Percentiles rank a stretch among this genome's conserved stretches.
Evolutionary conservation across 2,888 invertebrate genomes (phyloP).

Genomic region (Andricus curvator): DNA sequence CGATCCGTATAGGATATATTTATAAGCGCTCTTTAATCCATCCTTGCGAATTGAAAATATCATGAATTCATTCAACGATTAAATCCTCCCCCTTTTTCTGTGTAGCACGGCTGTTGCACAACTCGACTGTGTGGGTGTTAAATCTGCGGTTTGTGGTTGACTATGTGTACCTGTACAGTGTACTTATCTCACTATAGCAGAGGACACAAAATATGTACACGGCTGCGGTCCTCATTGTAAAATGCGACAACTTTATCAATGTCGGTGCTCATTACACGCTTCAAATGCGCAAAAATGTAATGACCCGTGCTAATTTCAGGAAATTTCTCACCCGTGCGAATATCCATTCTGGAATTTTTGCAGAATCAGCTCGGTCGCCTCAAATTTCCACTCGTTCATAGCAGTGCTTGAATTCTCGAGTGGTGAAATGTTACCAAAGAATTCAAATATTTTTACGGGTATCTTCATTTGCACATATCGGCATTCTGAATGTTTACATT

Average conservation of each 20-base stretch:
- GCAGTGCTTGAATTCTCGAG: neutral
- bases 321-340: conserved; percentile 19
- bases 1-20: neutral
- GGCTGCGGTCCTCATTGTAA: conserved; percentile 44
- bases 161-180: conserved; percentile 43
- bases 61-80: conserved; percentile 26
- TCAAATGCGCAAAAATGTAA: conserved; percentile 42
- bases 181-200: conserved; percentile 21
- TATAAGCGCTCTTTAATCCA: neutral
- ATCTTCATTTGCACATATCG: neutral
- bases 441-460: neutral
- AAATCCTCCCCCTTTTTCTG: neutral
- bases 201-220: conserved; percentile 23
- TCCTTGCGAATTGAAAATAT: neutral
- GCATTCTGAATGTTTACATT: too few species aligned
- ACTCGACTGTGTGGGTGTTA: conserved; percentile 45
- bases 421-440: neutral
- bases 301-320: conserved; percentile 25
- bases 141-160: conserved; percentile 50
- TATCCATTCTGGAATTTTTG: neutral
- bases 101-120: neutral
- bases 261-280: conserved; percentile 43
- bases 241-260: conserved; percentile 48
- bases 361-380: neutral
- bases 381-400: neutral